Conservation (phyloP, 1,140 invertebrate genomes). For the Zaprionus capensis region DNA sequence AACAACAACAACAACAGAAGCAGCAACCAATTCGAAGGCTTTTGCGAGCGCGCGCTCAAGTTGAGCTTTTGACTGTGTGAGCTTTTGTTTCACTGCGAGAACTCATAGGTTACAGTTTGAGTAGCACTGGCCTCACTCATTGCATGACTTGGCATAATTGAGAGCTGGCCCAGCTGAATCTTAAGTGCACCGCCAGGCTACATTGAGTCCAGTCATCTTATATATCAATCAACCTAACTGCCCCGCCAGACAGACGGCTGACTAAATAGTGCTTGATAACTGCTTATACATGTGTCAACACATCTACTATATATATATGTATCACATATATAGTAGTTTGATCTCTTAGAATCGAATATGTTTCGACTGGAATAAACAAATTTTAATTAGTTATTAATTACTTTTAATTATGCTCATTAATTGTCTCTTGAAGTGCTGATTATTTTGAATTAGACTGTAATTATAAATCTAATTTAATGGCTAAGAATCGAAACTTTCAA, state of each 20-base stretch:
- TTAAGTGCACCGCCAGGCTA: slow-evolving; percentile 6
- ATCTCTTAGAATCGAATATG: not conserved
- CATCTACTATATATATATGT: not conserved
- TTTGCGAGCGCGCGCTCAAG: slow-evolving; percentile 39
- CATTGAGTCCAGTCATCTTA: slow-evolving; percentile 1
- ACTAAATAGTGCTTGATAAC: slow-evolving; percentile 2
- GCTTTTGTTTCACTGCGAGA: slow-evolving; percentile 17
- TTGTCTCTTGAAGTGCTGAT: not conserved
- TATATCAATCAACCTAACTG: slow-evolving; percentile 5
- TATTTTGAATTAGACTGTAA: not conserved
- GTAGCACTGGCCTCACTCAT: slow-evolving; percentile 22
- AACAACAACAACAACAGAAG: slow-evolving; percentile 31
- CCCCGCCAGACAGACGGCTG: not conserved
- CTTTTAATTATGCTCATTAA: not conserved
- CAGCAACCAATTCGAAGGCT: slow-evolving; percentile 60
- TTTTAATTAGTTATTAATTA: not conserved
- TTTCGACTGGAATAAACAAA: not conserved
- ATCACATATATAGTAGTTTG: not conserved
- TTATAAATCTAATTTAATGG: not conserved
- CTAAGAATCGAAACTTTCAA: not conserved
- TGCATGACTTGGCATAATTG: slow-evolving; percentile 22
- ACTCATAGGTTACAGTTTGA: slow-evolving; percentile 50
- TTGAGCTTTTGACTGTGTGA: slow-evolving; percentile 50
- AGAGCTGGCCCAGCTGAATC: slow-evolving; percentile 13
- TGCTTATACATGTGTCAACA: not conserved